phyloP scores from a whole-genome alignment of 2,113 vertebrate genomes.

The Petrocephalus microphthalmus region DNA sequence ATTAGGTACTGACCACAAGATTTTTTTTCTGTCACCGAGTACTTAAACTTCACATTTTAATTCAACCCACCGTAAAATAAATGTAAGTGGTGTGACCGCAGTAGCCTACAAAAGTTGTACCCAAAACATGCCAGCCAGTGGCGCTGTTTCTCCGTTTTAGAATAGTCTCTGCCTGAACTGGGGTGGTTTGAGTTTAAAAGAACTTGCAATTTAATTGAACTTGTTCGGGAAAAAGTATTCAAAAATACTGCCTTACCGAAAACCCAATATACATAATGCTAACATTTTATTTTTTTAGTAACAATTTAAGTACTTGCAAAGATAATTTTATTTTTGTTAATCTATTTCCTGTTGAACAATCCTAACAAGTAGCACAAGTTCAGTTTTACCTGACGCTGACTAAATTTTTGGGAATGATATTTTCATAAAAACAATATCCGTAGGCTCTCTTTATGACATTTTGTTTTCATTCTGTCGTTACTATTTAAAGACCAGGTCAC shows the following conservation, averaged over 20 bases:
- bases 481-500: neutral
- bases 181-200: neutral
- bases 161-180: neutral
- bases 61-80: neutral
- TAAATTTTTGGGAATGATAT: neutral
- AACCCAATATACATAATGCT: neutral
- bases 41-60: neutral
- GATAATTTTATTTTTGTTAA: neutral
- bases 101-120: neutral
- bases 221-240: neutral
- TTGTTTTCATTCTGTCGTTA: neutral
- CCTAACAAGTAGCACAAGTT: neutral
- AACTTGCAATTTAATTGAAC: neutral
- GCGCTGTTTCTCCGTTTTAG: constrained; percentile 10
- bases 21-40: neutral
- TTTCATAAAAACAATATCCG: neutral
- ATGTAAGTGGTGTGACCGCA: neutral
- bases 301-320: neutral
- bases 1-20: neutral
- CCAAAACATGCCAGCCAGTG: neutral
- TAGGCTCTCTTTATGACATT: neutral
- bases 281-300: neutral
- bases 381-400: neutral
- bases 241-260: neutral
- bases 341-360: neutral